Evolutionary conservation across 2,888 invertebrate species (phyloP).

Genomic region (Callosobruchus maculatus): DNA sequence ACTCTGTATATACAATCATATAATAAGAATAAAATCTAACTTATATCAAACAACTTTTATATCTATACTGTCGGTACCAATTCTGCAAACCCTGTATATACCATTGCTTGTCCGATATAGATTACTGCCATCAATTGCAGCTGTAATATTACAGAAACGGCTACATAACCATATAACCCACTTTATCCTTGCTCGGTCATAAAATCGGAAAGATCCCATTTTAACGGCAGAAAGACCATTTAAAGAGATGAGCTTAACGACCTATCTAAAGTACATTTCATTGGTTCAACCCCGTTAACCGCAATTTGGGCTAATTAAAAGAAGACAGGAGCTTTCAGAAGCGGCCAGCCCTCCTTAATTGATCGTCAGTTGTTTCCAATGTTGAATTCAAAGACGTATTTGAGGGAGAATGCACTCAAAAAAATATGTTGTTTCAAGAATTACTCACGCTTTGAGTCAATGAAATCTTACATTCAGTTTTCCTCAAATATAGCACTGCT

Average conservation of each 20-base stretch:
- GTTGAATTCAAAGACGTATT: neutral
- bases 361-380: neutral
- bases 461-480: too few species aligned
- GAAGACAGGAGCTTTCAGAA: neutral
- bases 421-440: too few species aligned
- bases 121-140: neutral
- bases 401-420: neutral
- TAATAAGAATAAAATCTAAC: too few species aligned
- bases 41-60: too few species aligned
- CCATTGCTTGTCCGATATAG: too few species aligned
- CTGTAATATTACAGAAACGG: neutral
- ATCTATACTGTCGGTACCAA: too few species aligned
- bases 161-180: neutral
- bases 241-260: neutral
- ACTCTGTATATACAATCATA: too few species aligned
- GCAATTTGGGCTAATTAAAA: neutral
- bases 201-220: neutral
- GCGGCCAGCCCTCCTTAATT: neutral
- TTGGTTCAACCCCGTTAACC: neutral
- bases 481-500: too few species aligned
- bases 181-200: neutral
- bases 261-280: neutral
- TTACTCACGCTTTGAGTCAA: too few species aligned
- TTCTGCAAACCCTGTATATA: too few species aligned
- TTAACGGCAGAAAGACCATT: neutral